Conservation (phyloP, 30 jellyfish, hydroid and myxozoan genomes). For the Nemopilema nomurai region DNA sequence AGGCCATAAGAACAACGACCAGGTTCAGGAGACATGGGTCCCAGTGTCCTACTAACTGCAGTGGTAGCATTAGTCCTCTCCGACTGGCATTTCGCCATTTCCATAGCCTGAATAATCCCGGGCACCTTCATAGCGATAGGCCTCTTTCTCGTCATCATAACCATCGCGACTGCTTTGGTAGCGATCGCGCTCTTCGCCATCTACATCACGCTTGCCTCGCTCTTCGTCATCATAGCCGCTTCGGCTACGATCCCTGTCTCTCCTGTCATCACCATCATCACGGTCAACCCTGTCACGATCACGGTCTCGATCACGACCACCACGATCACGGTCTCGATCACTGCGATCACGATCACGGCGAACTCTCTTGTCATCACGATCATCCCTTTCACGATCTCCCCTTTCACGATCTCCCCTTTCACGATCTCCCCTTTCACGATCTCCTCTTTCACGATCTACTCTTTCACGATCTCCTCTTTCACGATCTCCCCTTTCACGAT, state of each 20-base stretch:
- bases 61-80: neutral
- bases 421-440: constrained; percentile 2
- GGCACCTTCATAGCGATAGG: constrained; percentile 37
- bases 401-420: constrained; percentile 47
- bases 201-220: constrained; percentile 14
- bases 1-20: neutral
- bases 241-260: constrained; percentile 59
- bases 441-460: constrained; percentile 52
- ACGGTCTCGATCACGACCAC: constrained; percentile 48
- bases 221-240: constrained; percentile 45
- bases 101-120: constrained; percentile 22
- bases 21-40: neutral
- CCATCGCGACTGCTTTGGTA: constrained; percentile 12
- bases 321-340: constrained; percentile 76
- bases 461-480: constrained; percentile 26
- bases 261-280: constrained; percentile 41
- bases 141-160: constrained; percentile 7
- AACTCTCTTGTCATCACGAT: constrained; percentile 2
- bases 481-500: constrained; percentile 24
- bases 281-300: constrained; percentile 59
- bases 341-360: constrained; percentile 65
- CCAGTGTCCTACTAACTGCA: neutral
- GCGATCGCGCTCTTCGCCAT: constrained; percentile 13
- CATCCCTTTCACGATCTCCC: constrained; percentile 57
- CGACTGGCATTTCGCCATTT: constrained; percentile 17